phyloP scores from a whole-genome alignment of 2,888 invertebrate genomes.

The Ectropis crepuscularia region DNA sequence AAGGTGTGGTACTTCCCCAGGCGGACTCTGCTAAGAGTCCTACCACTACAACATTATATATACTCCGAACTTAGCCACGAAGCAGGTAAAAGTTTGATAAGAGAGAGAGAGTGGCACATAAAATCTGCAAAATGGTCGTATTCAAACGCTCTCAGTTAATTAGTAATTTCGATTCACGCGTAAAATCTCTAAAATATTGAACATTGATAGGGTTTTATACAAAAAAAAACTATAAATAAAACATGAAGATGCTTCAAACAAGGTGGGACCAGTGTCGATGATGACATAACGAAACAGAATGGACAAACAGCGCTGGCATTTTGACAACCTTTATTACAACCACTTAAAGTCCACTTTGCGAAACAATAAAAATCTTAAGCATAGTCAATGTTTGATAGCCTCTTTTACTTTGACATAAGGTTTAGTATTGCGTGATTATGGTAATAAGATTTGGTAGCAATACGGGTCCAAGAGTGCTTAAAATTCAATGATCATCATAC shows the following conservation, averaged over 20 bases:
- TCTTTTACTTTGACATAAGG: constrained; percentile 8
- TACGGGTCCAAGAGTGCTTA: constrained; percentile 13
- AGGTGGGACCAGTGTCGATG: constrained; percentile 37
- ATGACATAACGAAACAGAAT: constrained; percentile 23
- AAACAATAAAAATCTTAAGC: constrained; percentile 7
- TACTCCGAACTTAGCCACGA: too few species aligned
- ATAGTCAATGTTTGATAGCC: constrained; percentile 10
- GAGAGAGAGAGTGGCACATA: too few species aligned
- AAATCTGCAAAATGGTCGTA: too few species aligned
- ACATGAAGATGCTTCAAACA: constrained; percentile 38
- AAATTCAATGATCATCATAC: constrained; percentile 23
- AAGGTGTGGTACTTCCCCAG: too few species aligned
- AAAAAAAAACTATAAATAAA: constrained; percentile 10
- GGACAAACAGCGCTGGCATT: constrained; percentile 35
- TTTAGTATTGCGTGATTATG: constrained; percentile 12
- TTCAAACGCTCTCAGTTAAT: neutral
- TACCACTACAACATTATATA: too few species aligned
- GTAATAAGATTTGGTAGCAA: constrained; percentile 5
- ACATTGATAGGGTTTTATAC: constrained; percentile 1
- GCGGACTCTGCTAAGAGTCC: too few species aligned
- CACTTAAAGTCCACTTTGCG: constrained; percentile 24
- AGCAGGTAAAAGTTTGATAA: too few species aligned
- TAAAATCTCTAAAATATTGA: neutral
- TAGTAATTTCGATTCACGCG: neutral
- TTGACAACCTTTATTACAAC: constrained; percentile 11